Percentiles rank a stretch among this genome's conserved stretches.
Conservation (phyloP, 2,113 vertebrate species). For the Lonchura striata region DNA sequence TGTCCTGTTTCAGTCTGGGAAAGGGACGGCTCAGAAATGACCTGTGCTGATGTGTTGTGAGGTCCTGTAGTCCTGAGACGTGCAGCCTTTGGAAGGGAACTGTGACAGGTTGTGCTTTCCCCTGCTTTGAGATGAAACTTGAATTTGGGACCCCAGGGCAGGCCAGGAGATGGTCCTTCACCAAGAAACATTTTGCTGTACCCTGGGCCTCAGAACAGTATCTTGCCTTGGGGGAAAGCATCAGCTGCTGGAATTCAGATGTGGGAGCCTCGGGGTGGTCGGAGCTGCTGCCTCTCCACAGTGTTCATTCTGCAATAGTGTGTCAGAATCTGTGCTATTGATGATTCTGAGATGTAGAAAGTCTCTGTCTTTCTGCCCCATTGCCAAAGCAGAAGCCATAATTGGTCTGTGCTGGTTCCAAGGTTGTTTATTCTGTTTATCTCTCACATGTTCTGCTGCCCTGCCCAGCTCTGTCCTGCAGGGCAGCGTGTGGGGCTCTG, state of each 20-base stretch:
- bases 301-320: background rate
- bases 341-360: no score
- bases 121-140: background rate
- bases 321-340: no score
- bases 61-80: accelerated
- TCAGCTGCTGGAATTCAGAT: background rate
- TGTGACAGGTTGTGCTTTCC: background rate
- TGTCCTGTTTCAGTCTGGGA: background rate
- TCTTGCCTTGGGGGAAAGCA: background rate
- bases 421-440: no score
- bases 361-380: no score
- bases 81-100: background rate
- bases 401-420: no score
- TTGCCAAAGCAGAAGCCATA: no score
- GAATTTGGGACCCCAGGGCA: background rate
- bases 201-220: background rate
- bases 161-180: background rate
- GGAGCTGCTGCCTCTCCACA: background rate
- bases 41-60: background rate
- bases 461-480: no score
- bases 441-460: no score
- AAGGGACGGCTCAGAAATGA: background rate
- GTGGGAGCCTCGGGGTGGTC: accelerated
- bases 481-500: no score
- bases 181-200: background rate